Evolutionary conservation across 2,888 invertebrate species (phyloP).

Genomic region (Acanthosoma haemorrhoidale): DNA sequence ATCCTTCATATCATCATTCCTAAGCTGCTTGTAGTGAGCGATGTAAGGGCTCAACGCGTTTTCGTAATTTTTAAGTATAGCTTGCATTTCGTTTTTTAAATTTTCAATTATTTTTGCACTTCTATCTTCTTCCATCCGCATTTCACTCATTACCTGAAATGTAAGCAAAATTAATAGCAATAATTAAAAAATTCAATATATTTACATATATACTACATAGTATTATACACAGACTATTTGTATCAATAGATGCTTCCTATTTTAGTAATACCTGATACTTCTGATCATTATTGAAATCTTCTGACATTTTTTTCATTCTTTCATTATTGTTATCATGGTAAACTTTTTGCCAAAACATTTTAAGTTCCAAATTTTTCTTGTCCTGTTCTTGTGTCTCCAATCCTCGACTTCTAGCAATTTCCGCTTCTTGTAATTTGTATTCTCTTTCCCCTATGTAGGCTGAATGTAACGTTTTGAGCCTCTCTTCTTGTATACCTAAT

Average conservation of each 20-base stretch:
- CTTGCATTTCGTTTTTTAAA: not conserved
- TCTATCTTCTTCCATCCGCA: constrained; percentile 12
- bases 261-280: constrained; percentile 15
- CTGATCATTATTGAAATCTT: not conserved
- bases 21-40: not conserved
- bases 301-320: not conserved
- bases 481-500: constrained; percentile 17
- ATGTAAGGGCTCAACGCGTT: not conserved
- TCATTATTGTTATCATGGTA: not conserved
- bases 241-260: no score
- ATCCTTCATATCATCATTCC: not conserved
- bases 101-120: constrained; percentile 4
- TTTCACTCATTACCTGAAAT: constrained; percentile 7
- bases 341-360: constrained; percentile 11
- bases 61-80: constrained; percentile 4
- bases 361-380: not conserved
- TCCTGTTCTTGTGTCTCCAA: not conserved
- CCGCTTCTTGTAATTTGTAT: not conserved
- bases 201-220: no score
- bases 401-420: not conserved
- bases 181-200: not conserved
- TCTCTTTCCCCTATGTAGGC: not conserved
- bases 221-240: no score
- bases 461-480: constrained; percentile 9
- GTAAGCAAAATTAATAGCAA: not conserved